phyloP scores from a whole-genome alignment of 2,113 vertebrate species.

The Tretioscincus oriximinensis region DNA sequence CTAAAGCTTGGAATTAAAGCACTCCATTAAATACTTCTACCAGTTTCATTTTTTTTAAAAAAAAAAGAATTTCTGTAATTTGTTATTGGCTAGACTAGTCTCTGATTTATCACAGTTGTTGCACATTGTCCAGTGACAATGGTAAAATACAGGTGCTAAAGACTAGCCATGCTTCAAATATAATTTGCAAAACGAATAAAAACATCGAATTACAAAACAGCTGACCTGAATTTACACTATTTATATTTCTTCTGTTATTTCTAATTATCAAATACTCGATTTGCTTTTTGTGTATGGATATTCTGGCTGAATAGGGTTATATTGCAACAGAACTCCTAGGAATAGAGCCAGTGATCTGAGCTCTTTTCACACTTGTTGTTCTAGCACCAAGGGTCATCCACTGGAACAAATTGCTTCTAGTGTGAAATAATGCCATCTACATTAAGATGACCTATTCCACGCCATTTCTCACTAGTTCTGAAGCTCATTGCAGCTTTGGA shows the following conservation, averaged over 20 bases:
- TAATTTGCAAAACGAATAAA: conserved; percentile 11
- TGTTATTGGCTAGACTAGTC: conserved; percentile 49
- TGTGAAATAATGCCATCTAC: no score
- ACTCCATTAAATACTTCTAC: conserved; percentile 58
- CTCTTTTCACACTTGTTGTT: not conserved
- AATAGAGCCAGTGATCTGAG: not conserved
- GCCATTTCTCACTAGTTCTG: no score
- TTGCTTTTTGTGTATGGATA: not conserved
- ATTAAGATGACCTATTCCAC: no score
- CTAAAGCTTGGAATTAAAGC: conserved; percentile 62
- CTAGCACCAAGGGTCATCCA: no score
- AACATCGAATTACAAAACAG: not conserved
- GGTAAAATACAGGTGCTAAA: conserved; percentile 41
- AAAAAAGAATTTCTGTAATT: conserved; percentile 54
- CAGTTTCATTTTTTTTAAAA: conserved; percentile 59
- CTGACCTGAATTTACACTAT: not conserved
- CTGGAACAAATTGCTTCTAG: no score
- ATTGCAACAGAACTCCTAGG: not conserved
- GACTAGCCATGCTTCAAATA: conserved; percentile 23
- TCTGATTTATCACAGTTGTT: conserved; percentile 54
- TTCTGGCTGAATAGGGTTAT: accelerated
- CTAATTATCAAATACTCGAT: accelerated
- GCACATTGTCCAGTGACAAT: not conserved
- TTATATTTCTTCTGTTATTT: not conserved
- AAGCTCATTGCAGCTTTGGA: no score